These are phyloP conservation scores for Styela plicata DNA, from an alignment of 23 tunicate species.

Conservation along the genomic window DNA sequence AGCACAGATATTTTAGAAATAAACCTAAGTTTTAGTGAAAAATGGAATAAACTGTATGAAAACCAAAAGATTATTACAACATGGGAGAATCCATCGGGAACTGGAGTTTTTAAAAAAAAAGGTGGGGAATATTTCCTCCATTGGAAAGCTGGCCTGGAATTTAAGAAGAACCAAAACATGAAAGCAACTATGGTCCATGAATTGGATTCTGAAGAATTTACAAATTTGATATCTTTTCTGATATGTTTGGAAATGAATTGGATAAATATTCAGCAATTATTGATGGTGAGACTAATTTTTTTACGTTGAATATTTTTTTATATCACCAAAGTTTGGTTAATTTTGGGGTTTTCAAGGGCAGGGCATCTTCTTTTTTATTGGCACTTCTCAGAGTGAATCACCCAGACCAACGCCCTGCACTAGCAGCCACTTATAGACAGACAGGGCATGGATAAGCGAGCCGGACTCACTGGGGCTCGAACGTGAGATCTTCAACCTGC, in stretches of 20 bases:
- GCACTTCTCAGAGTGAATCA: too few species aligned
- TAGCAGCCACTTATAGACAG: too few species aligned
- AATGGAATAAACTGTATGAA: not conserved
- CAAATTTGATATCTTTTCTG: slow-evolving; percentile 5
- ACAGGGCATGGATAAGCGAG: too few species aligned
- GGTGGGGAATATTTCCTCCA: not conserved
- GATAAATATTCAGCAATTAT: slow-evolving; percentile 9
- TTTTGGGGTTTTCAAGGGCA: too few species aligned
- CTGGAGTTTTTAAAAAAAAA: not conserved
- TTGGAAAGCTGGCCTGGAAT: not conserved
- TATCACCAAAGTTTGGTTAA: too few species aligned
- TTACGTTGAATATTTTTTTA: too few species aligned
- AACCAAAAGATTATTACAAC: not conserved
- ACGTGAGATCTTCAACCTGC: too few species aligned
- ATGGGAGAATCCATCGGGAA: not conserved
- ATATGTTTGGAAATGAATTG: slow-evolving; percentile 5
- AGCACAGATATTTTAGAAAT: too few species aligned
- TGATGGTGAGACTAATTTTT: slow-evolving; percentile 48
- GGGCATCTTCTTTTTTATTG: too few species aligned
- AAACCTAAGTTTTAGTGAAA: too few species aligned
- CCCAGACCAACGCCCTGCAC: too few species aligned
- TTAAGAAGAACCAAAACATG: slow-evolving; percentile 10
- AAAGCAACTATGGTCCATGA: slow-evolving; percentile 17
- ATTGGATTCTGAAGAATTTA: not conserved
- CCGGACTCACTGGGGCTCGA: too few species aligned